phyloP scores from a whole-genome alignment of 2,888 invertebrate species.

The Noctuana brunneofusca region DNA sequence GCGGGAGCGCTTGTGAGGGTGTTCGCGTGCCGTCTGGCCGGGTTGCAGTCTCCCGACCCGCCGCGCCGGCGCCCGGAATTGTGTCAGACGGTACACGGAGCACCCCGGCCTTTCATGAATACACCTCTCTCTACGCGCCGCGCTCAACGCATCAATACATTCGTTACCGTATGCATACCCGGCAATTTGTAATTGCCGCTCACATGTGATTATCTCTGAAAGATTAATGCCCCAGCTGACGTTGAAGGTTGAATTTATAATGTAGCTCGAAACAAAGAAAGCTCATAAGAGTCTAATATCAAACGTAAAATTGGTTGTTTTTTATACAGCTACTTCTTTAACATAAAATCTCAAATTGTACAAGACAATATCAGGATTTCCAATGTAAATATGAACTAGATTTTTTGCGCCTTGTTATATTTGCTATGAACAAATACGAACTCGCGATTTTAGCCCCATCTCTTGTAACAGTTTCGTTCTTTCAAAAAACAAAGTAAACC shows the following conservation, averaged over 20 bases:
- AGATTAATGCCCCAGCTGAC: conserved; percentile 35
- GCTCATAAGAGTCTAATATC: conserved; percentile 10
- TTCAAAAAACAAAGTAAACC: no score
- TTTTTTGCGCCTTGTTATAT: no score
- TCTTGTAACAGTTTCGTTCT: no score
- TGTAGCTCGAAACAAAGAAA: conserved; percentile 20
- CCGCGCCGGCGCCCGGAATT: conserved; percentile 81
- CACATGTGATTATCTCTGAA: conserved; percentile 38
- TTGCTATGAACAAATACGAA: no score
- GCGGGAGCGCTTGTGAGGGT: conserved; percentile 65
- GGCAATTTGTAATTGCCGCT: conserved; percentile 52
- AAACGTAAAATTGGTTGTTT: neutral
- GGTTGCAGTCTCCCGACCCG: conserved; percentile 62
- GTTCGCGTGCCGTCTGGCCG: conserved; percentile 78
- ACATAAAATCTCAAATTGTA: neutral
- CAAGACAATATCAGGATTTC: neutral
- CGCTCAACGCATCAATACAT: conserved; percentile 70
- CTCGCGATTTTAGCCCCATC: no score
- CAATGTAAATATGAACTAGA: no score
- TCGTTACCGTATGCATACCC: conserved; percentile 55
- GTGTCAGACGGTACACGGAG: conserved; percentile 74
- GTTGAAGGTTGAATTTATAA: conserved; percentile 27
- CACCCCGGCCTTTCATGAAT: conserved; percentile 67
- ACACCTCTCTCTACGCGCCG: conserved; percentile 55
- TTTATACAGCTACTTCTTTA: neutral